Evolutionary conservation across 2,797 vertebrate genomes (phyloP).

Genomic region (Knipowitschia caucasica): DNA sequence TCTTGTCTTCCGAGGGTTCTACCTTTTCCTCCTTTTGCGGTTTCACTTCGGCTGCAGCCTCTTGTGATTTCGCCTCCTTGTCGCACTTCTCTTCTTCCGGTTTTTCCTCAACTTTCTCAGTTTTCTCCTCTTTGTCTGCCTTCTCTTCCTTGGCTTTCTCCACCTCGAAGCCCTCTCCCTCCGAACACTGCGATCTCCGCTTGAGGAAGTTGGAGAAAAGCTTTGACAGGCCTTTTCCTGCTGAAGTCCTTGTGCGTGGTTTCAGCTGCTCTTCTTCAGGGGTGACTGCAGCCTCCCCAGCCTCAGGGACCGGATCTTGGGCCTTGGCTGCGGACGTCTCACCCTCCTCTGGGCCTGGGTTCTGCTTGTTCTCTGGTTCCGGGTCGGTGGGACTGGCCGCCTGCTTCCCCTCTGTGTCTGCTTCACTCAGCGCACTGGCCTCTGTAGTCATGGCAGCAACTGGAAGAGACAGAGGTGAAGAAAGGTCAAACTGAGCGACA

Average conservation of each 20-base stretch:
- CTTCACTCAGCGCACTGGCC: slow-evolving; percentile 69
- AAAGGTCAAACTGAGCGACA: slow-evolving; percentile 46
- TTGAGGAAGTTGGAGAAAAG: slow-evolving; percentile 90
- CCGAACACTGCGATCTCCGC: slow-evolving; percentile 87
- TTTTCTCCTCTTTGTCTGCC: slow-evolving; percentile 60
- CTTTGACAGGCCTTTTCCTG: slow-evolving; percentile 85
- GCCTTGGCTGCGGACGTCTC: slow-evolving; percentile 74
- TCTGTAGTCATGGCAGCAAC: slow-evolving; percentile 80
- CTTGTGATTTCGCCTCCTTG: slow-evolving; percentile 43
- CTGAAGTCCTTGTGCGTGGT: slow-evolving; percentile 77
- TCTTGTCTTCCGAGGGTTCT: slow-evolving; percentile 34
- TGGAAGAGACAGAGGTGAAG: slow-evolving; percentile 56
- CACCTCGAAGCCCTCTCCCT: slow-evolving; percentile 79
- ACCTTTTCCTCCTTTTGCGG: slow-evolving; percentile 37
- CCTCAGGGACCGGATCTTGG: slow-evolving; percentile 65
- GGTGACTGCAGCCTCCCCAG: slow-evolving; percentile 59
- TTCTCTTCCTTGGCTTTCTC: slow-evolving; percentile 73
- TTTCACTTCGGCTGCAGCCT: slow-evolving; percentile 39
- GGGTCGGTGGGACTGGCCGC: slow-evolving; percentile 50
- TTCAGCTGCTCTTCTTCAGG: slow-evolving; percentile 81
- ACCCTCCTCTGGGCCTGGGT: slow-evolving; percentile 58
- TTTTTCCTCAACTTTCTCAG: slow-evolving; percentile 47
- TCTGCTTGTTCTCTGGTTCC: slow-evolving; percentile 54
- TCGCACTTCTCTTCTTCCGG: slow-evolving; percentile 49
- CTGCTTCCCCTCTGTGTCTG: slow-evolving; percentile 71